A percentile compares a stretch with the other conserved stretches of the same genome.
Evolutionary conservation across 2,113 vertebrate genomes (phyloP).

Genomic region (Corythornis madagascariensis): DNA sequence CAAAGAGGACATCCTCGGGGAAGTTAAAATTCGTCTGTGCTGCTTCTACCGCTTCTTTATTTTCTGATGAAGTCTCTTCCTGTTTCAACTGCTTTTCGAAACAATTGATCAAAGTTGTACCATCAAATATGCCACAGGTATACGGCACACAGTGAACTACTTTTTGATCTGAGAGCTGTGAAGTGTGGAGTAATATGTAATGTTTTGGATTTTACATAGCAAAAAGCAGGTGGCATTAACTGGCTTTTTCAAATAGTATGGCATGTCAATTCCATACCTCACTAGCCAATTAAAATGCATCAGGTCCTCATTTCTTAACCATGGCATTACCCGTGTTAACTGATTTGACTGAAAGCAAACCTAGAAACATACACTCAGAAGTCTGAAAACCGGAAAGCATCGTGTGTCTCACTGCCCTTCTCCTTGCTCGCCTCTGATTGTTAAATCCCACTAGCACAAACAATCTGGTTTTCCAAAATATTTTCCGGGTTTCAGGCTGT

Average conservation of each 20-base stretch:
- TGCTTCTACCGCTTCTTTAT: conserved; percentile 51
- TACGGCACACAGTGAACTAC: conserved; percentile 56
- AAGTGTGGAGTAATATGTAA: conserved; percentile 30
- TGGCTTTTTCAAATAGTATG: conserved; percentile 17
- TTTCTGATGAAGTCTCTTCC: conserved; percentile 62
- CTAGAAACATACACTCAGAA: neutral
- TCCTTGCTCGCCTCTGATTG: neutral
- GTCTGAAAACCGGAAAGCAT: conserved; percentile 17
- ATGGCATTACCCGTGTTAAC: conserved; percentile 49
- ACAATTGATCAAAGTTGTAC: conserved; percentile 68
- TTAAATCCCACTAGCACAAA: neutral
- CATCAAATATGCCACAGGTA: conserved; percentile 64
- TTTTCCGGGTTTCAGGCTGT: conserved; percentile 32
- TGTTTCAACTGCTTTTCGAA: conserved; percentile 69
- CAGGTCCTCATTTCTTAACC: conserved; percentile 36
- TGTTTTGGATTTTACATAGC: conserved; percentile 27
- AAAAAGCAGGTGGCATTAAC: conserved; percentile 66
- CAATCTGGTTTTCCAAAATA: neutral
- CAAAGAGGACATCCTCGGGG: conserved; percentile 55
- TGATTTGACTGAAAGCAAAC: neutral
- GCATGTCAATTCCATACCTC: neutral
- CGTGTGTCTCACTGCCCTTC: neutral
- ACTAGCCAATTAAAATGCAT: conserved; percentile 14
- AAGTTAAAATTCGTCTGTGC: conserved; percentile 61
- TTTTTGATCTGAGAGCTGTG: conserved; percentile 61